These are phyloP conservation scores for Oncorhynchus clarkii DNA, from an alignment of 2,113 vertebrate genomes.

Conservation along the genomic window DNA sequence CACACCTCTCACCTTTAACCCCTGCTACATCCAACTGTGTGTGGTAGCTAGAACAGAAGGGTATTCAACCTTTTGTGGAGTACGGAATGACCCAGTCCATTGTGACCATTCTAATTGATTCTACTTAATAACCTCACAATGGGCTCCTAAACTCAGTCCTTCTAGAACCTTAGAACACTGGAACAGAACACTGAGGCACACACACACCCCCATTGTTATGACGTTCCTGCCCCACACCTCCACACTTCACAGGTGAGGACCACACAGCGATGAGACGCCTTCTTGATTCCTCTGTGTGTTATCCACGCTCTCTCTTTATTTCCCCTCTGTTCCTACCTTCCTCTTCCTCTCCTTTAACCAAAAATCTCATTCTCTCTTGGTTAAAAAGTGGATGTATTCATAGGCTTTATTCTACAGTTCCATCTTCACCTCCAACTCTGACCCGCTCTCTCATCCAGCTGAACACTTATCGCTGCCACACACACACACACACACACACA, in stretches of 20 bases:
- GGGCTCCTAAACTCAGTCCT: too few species aligned
- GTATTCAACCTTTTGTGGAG: too few species aligned
- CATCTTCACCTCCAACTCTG: neutral
- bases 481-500: too few species aligned
- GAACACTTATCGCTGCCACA: neutral
- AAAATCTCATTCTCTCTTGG: neutral
- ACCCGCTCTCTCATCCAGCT: neutral
- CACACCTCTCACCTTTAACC: slow-evolving; percentile 45
- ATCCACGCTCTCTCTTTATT: slow-evolving; percentile 2
- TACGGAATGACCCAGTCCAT: neutral
- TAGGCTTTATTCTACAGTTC: slow-evolving; percentile 29
- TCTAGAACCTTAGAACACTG: too few species aligned
- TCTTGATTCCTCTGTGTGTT: neutral
- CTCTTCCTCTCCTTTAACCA: too few species aligned
- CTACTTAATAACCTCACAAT: too few species aligned
- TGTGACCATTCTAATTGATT: too few species aligned
- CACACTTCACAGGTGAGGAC: slow-evolving; percentile 26
- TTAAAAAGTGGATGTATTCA: slow-evolving; percentile 34
- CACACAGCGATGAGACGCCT: slow-evolving; percentile 20
- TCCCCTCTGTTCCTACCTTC: neutral
- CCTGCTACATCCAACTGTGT: neutral
- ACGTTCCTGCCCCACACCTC: slow-evolving; percentile 21
- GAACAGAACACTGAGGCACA: neutral
- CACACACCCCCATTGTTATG: slow-evolving; percentile 26
- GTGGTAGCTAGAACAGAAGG: neutral